Evolutionary conservation across 2,888 invertebrate genomes (phyloP).

Genomic region (Himalopsyche tibetana): DNA sequence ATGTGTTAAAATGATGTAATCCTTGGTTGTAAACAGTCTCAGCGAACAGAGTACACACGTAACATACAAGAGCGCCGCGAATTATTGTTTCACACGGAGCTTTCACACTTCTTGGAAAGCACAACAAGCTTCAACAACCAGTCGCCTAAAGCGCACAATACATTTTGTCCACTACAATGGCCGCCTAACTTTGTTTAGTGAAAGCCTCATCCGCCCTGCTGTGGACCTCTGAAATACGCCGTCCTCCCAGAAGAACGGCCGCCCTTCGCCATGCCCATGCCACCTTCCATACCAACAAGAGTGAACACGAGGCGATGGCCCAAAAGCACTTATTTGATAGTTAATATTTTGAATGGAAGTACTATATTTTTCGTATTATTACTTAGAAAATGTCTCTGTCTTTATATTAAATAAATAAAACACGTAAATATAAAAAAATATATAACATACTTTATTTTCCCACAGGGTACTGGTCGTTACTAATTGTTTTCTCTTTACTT

Average conservation of each 20-base stretch:
- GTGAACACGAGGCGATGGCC: not conserved
- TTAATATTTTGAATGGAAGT: too few species aligned
- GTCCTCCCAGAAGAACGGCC: not conserved
- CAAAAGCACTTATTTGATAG: not conserved
- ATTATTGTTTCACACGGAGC: slow-evolving; percentile 58
- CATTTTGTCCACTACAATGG: slow-evolving; percentile 60
- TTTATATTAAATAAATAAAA: too few species aligned
- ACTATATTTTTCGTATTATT: too few species aligned
- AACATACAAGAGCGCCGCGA: slow-evolving; percentile 5
- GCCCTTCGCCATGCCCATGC: not conserved
- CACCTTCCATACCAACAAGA: not conserved
- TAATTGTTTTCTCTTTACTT: too few species aligned
- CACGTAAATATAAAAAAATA: too few species aligned
- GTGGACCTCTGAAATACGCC: slow-evolving; percentile 46
- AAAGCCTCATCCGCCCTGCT: slow-evolving; percentile 37
- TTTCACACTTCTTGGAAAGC: slow-evolving; percentile 60
- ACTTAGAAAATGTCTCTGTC: too few species aligned
- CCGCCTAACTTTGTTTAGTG: slow-evolving; percentile 52
- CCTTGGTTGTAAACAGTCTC: not conserved
- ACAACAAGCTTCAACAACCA: slow-evolving; percentile 48
- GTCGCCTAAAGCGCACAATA: slow-evolving; percentile 39
- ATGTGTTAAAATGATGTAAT: too few species aligned
- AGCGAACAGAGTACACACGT: not conserved
- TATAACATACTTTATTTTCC: too few species aligned
- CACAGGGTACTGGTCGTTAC: too few species aligned